Evolutionary conservation across 92 coral and sea anemone species (phyloP), one percentile per base, ranked within the genome.

Genomic region (Heteractis magnifica): DNA sequence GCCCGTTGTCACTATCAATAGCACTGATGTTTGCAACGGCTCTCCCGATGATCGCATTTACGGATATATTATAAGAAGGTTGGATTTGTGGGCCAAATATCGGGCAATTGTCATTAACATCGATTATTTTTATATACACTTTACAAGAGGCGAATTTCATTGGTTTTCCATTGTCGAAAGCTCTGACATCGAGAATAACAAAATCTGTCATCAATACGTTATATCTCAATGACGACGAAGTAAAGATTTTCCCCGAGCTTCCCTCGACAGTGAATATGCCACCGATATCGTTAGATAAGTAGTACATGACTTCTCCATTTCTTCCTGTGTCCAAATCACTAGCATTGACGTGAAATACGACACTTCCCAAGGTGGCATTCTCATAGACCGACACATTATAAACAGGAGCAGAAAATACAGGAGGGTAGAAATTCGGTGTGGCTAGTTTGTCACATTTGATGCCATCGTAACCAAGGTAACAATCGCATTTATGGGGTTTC

Each of bases 61-160:
- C 79, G 6, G 97, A 83, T 13, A 90, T 72, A 51, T 86, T 90
- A 51, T 70, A 86, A 23, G 60, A 44, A 0, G 41, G 82, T 56
- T 49, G 52, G 5, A 73, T 71, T 13, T 52, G 65, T 1, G 89
- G 86, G 16, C 80, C 76, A 73, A 92, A 92, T 19, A 77, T 76
- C 13, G 97, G 97, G 64, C 97, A 92, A 74, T 90, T 62, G 76
- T 92, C 94, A 49, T 92, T 92, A 26, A 81, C 81, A 81, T 92
- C 94, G 7, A 79, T 21, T 18, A 92, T 71, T 11, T 20, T 71
- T 10, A 92, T 65, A 41, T 65, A 71, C 64, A 86, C 76, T 56
- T 59, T 56, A 2, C 72, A 80, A 16, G 76, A 81, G 21, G 86
- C 72, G 18, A 88, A 81, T 56, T 80, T 79, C 65, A 44, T 77